Evolutionary conservation across 2,888 invertebrate genomes (phyloP).

Genomic region (Eulithis prunata): DNA sequence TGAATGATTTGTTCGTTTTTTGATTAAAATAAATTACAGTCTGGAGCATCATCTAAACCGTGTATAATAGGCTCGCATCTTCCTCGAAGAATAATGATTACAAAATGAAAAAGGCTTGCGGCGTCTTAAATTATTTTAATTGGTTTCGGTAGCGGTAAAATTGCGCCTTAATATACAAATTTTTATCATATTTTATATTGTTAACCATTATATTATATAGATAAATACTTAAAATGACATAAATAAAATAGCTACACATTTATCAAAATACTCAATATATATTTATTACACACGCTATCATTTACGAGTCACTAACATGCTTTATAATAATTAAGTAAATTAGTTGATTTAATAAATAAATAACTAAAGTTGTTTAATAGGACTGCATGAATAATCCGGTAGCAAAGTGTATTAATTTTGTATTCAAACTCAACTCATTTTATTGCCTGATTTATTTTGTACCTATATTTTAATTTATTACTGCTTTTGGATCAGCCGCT

Average conservation of each 20-base stretch:
- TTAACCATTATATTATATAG: not conserved
- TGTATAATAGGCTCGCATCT: constrained; percentile 79
- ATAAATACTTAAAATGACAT: not conserved
- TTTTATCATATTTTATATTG: not conserved
- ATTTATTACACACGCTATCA: not conserved
- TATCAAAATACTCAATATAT: not conserved
- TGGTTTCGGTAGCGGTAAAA: constrained; percentile 82
- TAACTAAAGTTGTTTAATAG: not conserved
- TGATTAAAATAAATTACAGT: constrained; percentile 73
- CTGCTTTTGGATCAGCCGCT: constrained; percentile 31
- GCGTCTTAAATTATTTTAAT: constrained; percentile 85
- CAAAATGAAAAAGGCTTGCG: constrained; percentile 80
- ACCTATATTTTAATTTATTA: constrained; percentile 21
- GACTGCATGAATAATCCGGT: not conserved
- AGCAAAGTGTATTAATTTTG: not conserved
- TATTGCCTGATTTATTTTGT: constrained; percentile 5
- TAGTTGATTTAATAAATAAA: not conserved
- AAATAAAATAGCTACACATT: not conserved
- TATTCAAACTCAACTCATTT: constrained; percentile 15
- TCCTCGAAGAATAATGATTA: constrained; percentile 79
- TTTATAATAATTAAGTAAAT: not conserved
- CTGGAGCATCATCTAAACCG: constrained; percentile 74
- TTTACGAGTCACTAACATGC: not conserved
- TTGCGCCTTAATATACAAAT: constrained; percentile 58
- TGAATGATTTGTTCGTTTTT: constrained; percentile 40